Percentiles rank a stretch among this genome's conserved stretches.
Evolutionary conservation across 2,113 vertebrate genomes (phyloP).

Genomic region (Corvus cornix): DNA sequence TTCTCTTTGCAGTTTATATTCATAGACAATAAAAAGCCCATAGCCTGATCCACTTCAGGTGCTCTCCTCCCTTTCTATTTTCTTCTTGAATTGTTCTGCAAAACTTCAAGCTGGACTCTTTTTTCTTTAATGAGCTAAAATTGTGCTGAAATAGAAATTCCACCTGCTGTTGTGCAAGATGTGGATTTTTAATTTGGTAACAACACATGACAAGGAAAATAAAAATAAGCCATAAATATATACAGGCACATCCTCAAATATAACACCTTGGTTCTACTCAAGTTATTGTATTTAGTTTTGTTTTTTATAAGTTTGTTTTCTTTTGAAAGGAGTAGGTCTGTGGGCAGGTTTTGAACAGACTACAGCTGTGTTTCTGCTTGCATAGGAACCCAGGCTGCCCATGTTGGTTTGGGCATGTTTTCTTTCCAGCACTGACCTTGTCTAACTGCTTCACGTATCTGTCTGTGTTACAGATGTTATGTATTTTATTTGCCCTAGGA

Average conservation of each 20-base stretch:
- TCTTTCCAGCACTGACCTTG: neutral
- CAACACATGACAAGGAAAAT: neutral
- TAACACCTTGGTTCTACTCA: neutral
- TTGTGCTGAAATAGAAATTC: neutral
- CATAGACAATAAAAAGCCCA: neutral
- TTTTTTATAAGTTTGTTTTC: neutral
- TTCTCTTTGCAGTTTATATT: neutral
- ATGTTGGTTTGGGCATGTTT: neutral
- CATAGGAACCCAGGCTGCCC: neutral
- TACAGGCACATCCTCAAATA: neutral
- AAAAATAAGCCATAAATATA: neutral
- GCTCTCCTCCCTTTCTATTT: neutral
- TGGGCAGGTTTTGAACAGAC: neutral
- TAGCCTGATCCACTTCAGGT: neutral
- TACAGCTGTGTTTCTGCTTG: neutral
- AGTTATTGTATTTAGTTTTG: neutral
- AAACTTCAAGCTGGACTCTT: neutral
- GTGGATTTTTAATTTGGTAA: neutral
- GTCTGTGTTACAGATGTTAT: neutral
- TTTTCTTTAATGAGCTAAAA: neutral
- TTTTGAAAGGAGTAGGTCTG: neutral
- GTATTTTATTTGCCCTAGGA: neutral
- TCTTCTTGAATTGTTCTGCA: neutral
- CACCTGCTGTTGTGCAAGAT: neutral
- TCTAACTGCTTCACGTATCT: neutral